Percentiles rank a stretch among this genome's conserved stretches.
phyloP scores from a whole-genome alignment of 2,888 invertebrate genomes.

The Lymantria dispar region DNA sequence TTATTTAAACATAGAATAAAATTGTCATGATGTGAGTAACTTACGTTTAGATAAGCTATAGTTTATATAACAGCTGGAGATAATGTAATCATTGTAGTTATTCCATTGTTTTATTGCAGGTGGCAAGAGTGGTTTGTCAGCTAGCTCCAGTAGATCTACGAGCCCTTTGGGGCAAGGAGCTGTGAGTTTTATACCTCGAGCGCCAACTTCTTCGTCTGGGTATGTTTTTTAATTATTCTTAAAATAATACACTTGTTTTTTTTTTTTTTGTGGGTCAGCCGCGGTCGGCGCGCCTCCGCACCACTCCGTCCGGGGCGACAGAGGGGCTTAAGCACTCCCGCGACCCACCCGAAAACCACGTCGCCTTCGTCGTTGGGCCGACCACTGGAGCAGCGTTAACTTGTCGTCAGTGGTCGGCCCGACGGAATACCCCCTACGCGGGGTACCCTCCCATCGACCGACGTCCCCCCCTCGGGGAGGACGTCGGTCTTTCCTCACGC shows the following conservation, averaged over 20 bases:
- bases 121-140: conserved; percentile 72
- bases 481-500: no score
- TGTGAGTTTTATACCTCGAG: conserved; percentile 75
- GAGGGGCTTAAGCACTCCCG: no score
- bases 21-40: conserved; percentile 5
- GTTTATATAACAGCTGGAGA: background rate
- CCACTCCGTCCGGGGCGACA: no score
- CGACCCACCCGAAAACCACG: no score
- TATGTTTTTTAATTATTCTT: conserved; percentile 37
- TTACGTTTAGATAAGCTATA: background rate
- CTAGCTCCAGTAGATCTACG: conserved; percentile 84
- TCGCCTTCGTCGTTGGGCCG: no score
- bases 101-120: conserved; percentile 53
- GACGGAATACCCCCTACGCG: no score
- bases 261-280: no score
- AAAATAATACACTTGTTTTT: conserved; percentile 8
- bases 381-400: conserved; percentile 12
- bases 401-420: no score
- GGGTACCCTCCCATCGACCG: no score
- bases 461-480: no score
- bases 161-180: conserved; percentile 78
- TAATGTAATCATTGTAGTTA: conserved; percentile 25
- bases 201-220: conserved; percentile 83
- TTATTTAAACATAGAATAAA: conserved; percentile 22
- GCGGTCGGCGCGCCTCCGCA: no score